Evolutionary conservation across 2,797 vertebrate species (phyloP).

Genomic region (Myoxocephalus aenaeus): DNA sequence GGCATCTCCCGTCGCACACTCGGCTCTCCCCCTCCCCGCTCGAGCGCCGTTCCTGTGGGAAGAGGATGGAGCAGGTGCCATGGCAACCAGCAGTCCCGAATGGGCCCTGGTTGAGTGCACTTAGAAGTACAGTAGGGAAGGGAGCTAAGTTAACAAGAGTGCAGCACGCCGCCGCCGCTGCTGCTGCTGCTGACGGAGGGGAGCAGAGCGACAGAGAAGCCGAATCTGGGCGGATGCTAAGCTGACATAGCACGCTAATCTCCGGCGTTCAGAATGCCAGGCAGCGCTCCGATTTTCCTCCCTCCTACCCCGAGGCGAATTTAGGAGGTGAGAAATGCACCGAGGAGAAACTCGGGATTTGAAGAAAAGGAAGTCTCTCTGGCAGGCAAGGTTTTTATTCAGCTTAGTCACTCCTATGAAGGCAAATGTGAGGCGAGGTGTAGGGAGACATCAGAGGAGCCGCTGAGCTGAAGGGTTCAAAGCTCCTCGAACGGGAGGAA

Average conservation of each 20-base stretch:
- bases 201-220: constrained; percentile 55
- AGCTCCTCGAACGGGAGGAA: background rate
- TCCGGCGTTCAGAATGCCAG: constrained; percentile 63
- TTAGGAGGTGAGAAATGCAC: constrained; percentile 61
- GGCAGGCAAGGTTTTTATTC: constrained; percentile 50
- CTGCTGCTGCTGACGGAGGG: constrained; percentile 43
- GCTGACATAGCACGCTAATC: constrained; percentile 74
- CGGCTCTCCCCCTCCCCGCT: constrained; percentile 45
- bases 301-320: constrained; percentile 45
- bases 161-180: constrained; percentile 32
- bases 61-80: constrained; percentile 64
- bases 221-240: constrained; percentile 66
- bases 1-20: constrained; percentile 61
- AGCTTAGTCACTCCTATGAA: constrained; percentile 62
- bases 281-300: constrained; percentile 48
- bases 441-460: constrained; percentile 17
- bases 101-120: constrained; percentile 66
- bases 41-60: constrained; percentile 67
- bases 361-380: constrained; percentile 55
- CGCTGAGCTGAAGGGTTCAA: background rate
- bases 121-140: constrained; percentile 70
- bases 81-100: constrained; percentile 77
- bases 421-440: constrained; percentile 36
- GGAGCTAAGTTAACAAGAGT: constrained; percentile 56
- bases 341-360: constrained; percentile 45